A percentile compares a stretch with the other conserved stretches of the same genome.
Conservation (phyloP, 2,797 vertebrate genomes). For the Diceros bicornis region DNA sequence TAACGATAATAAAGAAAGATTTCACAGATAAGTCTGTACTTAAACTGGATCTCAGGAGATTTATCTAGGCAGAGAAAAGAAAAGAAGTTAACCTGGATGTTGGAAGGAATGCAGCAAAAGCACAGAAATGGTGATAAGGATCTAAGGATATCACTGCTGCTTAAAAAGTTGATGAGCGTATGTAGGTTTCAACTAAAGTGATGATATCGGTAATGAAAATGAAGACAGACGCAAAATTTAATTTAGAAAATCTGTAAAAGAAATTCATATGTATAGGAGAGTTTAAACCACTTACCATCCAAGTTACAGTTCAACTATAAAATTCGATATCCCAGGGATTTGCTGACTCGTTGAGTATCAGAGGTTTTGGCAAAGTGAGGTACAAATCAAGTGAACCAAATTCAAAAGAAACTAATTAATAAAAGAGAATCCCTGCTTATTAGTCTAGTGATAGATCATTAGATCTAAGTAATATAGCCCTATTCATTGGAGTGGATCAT, state of each 20-base stretch:
- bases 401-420: neutral
- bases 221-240: neutral
- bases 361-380: neutral
- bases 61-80: neutral
- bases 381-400: neutral
- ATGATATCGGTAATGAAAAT: neutral
- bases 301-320: neutral
- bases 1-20: conserved; percentile 53
- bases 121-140: neutral
- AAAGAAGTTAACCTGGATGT: neutral
- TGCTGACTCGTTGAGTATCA: neutral
- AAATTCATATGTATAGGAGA: neutral
- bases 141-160: neutral
- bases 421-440: neutral
- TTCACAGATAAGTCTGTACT: neutral
- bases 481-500: neutral
- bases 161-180: neutral
- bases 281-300: neutral
- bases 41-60: neutral
- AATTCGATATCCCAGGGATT: neutral
- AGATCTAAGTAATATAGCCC: neutral
- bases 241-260: neutral
- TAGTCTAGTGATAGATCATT: neutral
- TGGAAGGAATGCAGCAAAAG: neutral
- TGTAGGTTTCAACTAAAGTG: neutral